A percentile compares a stretch with the other conserved stretches of the same genome.
phyloP scores from a whole-genome alignment of 2,888 invertebrate species.

The Malthinus seriepunctatus region DNA sequence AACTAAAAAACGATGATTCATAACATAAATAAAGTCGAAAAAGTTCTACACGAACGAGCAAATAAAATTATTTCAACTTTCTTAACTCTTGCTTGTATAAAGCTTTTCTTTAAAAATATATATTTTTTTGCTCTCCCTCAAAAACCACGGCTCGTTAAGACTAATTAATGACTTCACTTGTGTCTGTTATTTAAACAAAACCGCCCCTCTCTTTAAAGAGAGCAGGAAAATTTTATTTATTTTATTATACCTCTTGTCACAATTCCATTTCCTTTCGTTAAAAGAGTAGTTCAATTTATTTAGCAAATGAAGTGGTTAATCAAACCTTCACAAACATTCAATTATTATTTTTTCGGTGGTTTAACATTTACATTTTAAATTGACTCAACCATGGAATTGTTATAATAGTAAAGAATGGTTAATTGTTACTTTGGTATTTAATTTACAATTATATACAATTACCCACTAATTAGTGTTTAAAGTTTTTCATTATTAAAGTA shows the following conservation, averaged over 20 bases:
- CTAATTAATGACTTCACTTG: conserved; percentile 42
- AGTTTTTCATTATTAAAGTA: too few species aligned
- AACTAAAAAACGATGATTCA: conserved; percentile 16
- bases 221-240: conserved; percentile 36
- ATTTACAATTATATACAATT: too few species aligned
- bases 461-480: too few species aligned
- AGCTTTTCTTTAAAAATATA: conserved; percentile 5
- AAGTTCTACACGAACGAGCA: conserved; percentile 3
- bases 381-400: neutral
- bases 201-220: conserved; percentile 31
- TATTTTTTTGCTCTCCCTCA: conserved; percentile 13
- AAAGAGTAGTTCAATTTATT: conserved; percentile 38
- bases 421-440: too few species aligned
- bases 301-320: conserved; percentile 43
- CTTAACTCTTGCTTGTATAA: conserved; percentile 17
- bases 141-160: conserved; percentile 42
- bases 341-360: conserved; percentile 34
- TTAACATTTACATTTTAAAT: conserved; percentile 19
- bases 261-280: conserved; percentile 38
- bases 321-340: conserved; percentile 42
- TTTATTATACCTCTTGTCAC: conserved; percentile 33
- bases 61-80: conserved; percentile 13
- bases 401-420: too few species aligned
- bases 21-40: conserved; percentile 14
- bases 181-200: conserved; percentile 35